phyloP scores from a whole-genome alignment of 2,797 vertebrate species.

The Odontamblyopus rebecca region DNA sequence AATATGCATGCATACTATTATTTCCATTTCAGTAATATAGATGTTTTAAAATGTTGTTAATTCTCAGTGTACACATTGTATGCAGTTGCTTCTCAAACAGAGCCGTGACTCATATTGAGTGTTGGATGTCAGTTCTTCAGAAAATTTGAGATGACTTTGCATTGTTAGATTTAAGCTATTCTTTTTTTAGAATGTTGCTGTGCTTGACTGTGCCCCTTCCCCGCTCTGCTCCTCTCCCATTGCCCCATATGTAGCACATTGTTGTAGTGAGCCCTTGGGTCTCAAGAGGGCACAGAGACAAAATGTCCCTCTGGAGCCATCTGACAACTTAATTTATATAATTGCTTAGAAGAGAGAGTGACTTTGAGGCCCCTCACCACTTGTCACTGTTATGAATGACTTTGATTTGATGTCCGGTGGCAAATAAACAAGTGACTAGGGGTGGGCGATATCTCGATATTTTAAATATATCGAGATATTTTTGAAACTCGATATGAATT shows the following conservation, averaged over 20 bases:
- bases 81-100: slow-evolving; percentile 33
- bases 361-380: slow-evolving; percentile 52
- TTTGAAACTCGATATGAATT: too few species aligned
- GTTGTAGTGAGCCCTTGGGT: slow-evolving; percentile 43
- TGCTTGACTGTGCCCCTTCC: slow-evolving; percentile 33
- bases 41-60: background rate
- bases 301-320: slow-evolving; percentile 62
- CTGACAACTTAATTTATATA: slow-evolving; percentile 78
- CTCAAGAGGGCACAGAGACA: slow-evolving; percentile 54
- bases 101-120: slow-evolving; percentile 33
- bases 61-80: background rate
- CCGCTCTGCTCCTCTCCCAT: slow-evolving; percentile 12
- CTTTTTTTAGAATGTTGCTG: slow-evolving; percentile 33
- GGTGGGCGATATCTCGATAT: too few species aligned
- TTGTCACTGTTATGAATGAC: slow-evolving; percentile 63
- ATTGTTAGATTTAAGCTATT: slow-evolving; percentile 60
- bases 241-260: slow-evolving; percentile 32
- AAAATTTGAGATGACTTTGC: slow-evolving; percentile 38
- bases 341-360: slow-evolving; percentile 67
- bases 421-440: slow-evolving; percentile 51
- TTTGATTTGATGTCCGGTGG: slow-evolving; percentile 61
- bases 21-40: background rate
- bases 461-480: too few species aligned
- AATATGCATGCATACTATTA: background rate
- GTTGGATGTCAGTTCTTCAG: slow-evolving; percentile 10